Evolutionary conservation across 1,140 invertebrate genomes (phyloP).

Genomic region (Drosophila seguyi): DNA sequence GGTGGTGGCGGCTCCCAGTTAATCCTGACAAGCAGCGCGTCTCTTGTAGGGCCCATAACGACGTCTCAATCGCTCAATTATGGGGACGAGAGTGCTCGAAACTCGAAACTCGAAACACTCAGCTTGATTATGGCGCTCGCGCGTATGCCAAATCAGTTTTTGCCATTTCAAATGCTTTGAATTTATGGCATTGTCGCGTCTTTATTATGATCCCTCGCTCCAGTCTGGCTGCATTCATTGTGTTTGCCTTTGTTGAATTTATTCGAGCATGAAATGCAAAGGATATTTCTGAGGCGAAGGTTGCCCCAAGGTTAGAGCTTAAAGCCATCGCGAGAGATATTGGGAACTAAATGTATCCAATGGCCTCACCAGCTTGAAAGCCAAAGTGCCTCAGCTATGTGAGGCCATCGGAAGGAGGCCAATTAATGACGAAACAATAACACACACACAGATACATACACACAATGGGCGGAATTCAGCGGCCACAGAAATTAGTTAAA

Average conservation of each 20-base stretch:
- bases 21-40: slow-evolving; percentile 36
- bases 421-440: slow-evolving; percentile 74
- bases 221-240: slow-evolving; percentile 48
- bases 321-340: neutral
- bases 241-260: slow-evolving; percentile 69
- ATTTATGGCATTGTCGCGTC: slow-evolving; percentile 77
- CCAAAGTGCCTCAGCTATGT: slow-evolving; percentile 17
- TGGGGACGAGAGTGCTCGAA: neutral
- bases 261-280: slow-evolving; percentile 53
- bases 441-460: slow-evolving; percentile 25
- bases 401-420: slow-evolving; percentile 52
- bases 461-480: slow-evolving; percentile 52
- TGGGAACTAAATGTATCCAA: slow-evolving; percentile 35
- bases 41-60: slow-evolving; percentile 48
- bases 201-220: slow-evolving; percentile 57
- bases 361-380: slow-evolving; percentile 24
- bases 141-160: slow-evolving; percentile 72
- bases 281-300: slow-evolving; percentile 64
- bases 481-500: slow-evolving; percentile 77
- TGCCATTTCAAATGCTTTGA: slow-evolving; percentile 74
- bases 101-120: slow-evolving; percentile 34
- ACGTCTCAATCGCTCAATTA: slow-evolving; percentile 70
- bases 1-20: neutral
- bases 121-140: slow-evolving; percentile 54
- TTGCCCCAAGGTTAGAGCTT: slow-evolving; percentile 69